phyloP scores from a whole-genome alignment of 1,140 invertebrate genomes.

The Tetramorium parvispinum region DNA sequence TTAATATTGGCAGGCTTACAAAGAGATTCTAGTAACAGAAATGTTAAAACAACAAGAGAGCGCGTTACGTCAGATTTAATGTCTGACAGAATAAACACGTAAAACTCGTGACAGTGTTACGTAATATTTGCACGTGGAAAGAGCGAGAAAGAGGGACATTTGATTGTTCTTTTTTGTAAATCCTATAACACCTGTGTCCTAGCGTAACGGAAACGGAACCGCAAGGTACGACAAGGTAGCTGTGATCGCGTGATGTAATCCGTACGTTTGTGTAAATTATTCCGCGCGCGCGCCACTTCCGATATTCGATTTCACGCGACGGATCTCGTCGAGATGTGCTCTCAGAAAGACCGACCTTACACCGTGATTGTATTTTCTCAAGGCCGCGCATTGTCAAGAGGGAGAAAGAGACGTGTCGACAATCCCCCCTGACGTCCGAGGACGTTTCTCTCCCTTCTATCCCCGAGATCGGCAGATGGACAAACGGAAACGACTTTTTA shows the following conservation, averaged over 20 bases:
- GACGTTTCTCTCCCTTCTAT: constrained; percentile 21
- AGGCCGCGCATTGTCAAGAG: constrained; percentile 36
- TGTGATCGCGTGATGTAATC: constrained; percentile 7
- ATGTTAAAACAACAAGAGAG: not conserved
- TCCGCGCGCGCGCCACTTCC: not conserved
- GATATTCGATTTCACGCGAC: constrained; percentile 9
- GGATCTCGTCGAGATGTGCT: not conserved
- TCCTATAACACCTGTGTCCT: not conserved
- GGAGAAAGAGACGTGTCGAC: constrained; percentile 11
- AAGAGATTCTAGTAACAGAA: not conserved
- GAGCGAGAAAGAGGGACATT: not conserved
- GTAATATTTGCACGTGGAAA: constrained; percentile 1
- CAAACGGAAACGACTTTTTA: constrained; percentile 77
- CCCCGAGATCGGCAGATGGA: constrained; percentile 72
- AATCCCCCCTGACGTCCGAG: constrained; percentile 13
- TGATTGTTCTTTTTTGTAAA: not conserved
- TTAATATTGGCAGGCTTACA: not conserved
- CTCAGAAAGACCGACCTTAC: not conserved
- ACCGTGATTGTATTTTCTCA: constrained; percentile 27
- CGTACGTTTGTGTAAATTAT: constrained; percentile 15
- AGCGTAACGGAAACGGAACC: constrained; percentile 1
- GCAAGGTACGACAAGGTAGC: not conserved
- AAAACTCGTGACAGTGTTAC: not conserved
- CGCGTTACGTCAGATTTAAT: not conserved
- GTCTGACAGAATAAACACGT: not conserved